Conservation (phyloP, 2,113 vertebrate genomes). For the Hyperoodon ampullatus region DNA sequence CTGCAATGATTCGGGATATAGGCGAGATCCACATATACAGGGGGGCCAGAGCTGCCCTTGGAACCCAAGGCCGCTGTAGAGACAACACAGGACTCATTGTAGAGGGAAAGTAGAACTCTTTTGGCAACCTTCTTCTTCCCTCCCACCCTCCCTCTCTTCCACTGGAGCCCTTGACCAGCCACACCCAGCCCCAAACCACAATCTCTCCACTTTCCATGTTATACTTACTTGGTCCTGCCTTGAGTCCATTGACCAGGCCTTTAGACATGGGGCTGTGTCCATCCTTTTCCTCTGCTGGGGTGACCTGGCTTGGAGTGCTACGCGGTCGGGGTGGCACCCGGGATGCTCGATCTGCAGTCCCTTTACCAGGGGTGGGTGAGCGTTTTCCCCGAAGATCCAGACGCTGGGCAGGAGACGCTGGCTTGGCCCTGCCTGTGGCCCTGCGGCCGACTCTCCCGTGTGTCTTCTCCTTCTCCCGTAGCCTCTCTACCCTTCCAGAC, state of each 20-base stretch:
- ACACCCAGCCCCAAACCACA: background rate
- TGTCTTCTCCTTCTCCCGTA: constrained; percentile 94
- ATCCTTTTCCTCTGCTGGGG: constrained; percentile 88
- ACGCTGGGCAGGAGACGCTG: constrained; percentile 92
- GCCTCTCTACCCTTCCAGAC: constrained; percentile 88
- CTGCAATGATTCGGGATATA: constrained; percentile 99
- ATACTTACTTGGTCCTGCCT: constrained; percentile 90
- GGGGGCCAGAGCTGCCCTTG: constrained; percentile 85
- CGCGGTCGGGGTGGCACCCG: constrained; percentile 87
- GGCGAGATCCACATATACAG: constrained; percentile 97
- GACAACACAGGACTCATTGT: constrained; percentile 49
- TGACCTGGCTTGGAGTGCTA: constrained; percentile 84
- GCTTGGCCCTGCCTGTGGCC: constrained; percentile 90
- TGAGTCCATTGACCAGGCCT: constrained; percentile 90
- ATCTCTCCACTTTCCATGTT: background rate
- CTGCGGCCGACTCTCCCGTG: constrained; percentile 91
- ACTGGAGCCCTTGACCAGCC: background rate
- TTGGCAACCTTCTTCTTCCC: background rate
- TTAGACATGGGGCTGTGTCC: constrained; percentile 89
- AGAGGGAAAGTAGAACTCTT: background rate
- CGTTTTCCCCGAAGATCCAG: constrained; percentile 90
- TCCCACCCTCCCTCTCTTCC: background rate
- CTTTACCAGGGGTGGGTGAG: constrained; percentile 92
- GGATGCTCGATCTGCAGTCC: constrained; percentile 86
- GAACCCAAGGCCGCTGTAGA: constrained; percentile 80